These are phyloP conservation scores for Aradophagus sp. DNA, from an alignment of 1,140 invertebrate genomes.

Conservation along the genomic window DNA sequence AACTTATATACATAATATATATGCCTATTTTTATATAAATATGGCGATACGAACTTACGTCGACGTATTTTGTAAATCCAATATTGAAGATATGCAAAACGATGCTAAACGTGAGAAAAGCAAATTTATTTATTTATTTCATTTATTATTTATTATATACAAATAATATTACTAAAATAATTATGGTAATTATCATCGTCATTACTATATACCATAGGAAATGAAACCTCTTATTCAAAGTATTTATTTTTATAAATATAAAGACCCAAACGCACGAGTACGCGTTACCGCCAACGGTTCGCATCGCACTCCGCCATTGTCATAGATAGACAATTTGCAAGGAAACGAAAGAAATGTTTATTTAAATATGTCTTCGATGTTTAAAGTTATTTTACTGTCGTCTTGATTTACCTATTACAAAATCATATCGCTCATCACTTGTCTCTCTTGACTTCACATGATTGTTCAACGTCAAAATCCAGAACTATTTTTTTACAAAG, in stretches of 20 bases:
- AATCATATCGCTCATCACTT: too few relatives aligned
- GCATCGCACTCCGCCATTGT: slow-evolving; percentile 34
- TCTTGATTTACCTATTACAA: too few relatives aligned
- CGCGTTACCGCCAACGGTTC: slow-evolving; percentile 15
- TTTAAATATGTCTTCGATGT: slow-evolving; percentile 23
- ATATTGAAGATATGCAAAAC: slow-evolving; percentile 68
- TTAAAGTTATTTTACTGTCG: neutral
- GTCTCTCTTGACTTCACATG: too few relatives aligned
- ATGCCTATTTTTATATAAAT: slow-evolving; percentile 66
- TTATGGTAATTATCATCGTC: slow-evolving; percentile 58
- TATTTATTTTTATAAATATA: slow-evolving; percentile 76
- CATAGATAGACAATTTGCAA: slow-evolving; percentile 43
- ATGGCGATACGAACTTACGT: slow-evolving; percentile 65
- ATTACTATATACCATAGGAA: slow-evolving; percentile 67
- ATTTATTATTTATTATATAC: slow-evolving; percentile 72
- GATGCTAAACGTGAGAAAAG: slow-evolving; percentile 66
- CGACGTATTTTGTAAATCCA: slow-evolving; percentile 69
- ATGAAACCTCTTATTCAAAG: slow-evolving; percentile 66
- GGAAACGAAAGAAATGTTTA: slow-evolving; percentile 44
- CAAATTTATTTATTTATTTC: slow-evolving; percentile 75
- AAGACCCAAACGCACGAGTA: slow-evolving; percentile 32
- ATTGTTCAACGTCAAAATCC: too few relatives aligned
- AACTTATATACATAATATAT: slow-evolving; percentile 63
- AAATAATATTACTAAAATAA: slow-evolving; percentile 60
- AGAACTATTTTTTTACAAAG: slow-evolving; percentile 1